A percentile compares a stretch with the other conserved stretches of the same genome.
phyloP scores from a whole-genome alignment of 53 echinoderm and acorn worm genomes.

The Apostichopus leukothele region DNA sequence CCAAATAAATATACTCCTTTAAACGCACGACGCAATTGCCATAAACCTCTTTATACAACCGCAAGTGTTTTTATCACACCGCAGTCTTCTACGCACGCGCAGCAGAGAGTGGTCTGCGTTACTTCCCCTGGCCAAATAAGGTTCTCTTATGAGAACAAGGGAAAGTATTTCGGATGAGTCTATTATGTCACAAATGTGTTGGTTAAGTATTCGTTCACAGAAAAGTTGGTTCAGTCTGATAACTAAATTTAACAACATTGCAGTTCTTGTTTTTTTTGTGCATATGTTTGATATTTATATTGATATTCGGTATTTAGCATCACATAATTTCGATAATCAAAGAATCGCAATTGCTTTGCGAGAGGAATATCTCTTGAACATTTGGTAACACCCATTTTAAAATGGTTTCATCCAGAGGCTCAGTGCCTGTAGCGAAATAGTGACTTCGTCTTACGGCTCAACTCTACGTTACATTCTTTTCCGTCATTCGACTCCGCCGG shows the following conservation, averaged over 20 bases:
- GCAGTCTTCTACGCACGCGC: neutral
- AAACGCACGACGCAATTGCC: too few species aligned
- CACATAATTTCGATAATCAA: too few species aligned
- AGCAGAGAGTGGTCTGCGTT: neutral
- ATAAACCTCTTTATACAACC: neutral
- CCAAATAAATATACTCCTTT: too few species aligned
- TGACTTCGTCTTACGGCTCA: slow-evolving; percentile 2
- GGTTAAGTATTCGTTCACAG: too few species aligned
- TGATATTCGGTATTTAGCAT: too few species aligned
- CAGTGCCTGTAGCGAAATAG: neutral
- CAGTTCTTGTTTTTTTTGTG: too few species aligned
- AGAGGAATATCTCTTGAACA: neutral
- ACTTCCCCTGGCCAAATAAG: slow-evolving; percentile 40
- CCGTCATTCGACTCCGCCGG: slow-evolving; percentile 32
- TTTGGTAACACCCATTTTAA: neutral
- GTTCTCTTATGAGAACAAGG: slow-evolving; percentile 38
- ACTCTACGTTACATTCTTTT: slow-evolving; percentile 4
- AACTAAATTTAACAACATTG: too few species aligned
- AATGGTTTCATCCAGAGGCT: neutral
- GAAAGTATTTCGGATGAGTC: neutral
- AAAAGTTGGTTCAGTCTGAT: too few species aligned
- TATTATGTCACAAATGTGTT: too few species aligned
- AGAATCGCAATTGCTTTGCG: too few species aligned
- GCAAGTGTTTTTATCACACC: neutral
- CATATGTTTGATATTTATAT: too few species aligned